A percentile compares a stretch with the other conserved stretches of the same genome.
phyloP scores from a whole-genome alignment of 1,140 invertebrate genomes.

The Thaumatotibia leucotreta region DNA sequence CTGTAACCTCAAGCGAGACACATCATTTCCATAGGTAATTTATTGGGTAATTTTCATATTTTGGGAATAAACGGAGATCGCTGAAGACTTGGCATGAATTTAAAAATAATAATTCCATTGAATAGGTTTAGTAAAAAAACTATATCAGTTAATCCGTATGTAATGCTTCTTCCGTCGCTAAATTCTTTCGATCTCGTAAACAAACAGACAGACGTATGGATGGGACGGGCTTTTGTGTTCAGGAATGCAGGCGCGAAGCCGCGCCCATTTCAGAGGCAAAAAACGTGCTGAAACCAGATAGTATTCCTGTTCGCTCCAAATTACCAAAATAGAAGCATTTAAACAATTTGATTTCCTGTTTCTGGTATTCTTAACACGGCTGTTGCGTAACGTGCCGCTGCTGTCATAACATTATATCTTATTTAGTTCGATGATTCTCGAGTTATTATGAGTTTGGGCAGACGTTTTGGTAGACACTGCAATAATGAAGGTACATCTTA shows the following conservation, averaged over 20 bases:
- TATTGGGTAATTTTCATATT: not conserved
- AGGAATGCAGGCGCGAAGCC: not conserved
- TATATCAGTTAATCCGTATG: not conserved
- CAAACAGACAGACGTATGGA: not conserved
- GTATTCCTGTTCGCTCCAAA: not conserved
- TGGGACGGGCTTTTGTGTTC: not conserved
- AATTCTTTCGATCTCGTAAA: not conserved
- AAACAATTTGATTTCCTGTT: slow-evolving; percentile 8
- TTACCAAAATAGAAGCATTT: slow-evolving; percentile 4
- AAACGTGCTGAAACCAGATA: not conserved
- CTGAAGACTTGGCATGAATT: not conserved
- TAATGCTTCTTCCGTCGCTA: not conserved
- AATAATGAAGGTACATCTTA: no score
- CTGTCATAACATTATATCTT: slow-evolving; percentile 8
- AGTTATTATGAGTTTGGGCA: not conserved
- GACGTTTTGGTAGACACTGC: not conserved
- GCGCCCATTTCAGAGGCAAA: not conserved
- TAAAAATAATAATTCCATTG: not conserved
- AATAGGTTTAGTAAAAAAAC: not conserved
- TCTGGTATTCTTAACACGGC: not conserved
- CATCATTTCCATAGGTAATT: slow-evolving; percentile 3
- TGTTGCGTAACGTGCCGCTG: not conserved
- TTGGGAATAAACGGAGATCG: not conserved
- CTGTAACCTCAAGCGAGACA: not conserved
- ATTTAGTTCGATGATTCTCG: not conserved